Base-by-base conservation (phyloP, 2,797 vertebrate species). In the Tarsius wallacei region DNA sequence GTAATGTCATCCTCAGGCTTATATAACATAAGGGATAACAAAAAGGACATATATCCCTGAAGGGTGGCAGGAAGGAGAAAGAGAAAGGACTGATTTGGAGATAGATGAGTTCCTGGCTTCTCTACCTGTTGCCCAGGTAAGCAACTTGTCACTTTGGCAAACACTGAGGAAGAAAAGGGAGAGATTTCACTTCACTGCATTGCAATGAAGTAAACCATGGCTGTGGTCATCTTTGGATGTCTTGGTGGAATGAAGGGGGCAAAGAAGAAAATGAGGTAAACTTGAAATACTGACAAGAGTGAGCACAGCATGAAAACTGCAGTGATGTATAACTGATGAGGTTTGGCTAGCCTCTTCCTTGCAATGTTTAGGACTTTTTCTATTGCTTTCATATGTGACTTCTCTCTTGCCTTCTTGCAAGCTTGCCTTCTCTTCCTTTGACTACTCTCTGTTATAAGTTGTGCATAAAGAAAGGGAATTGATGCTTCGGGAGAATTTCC, bases 381-480 rank as follows among this genome's bases (percentile, higher is more conserved):
- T 47, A 77, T 61, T 86, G 66, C 19, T 73, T 94, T 93, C 59
- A 89, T 42, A 1, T 78, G n/a, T 63, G 28, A 82, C 63, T 31
- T 90, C 9, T 64, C 22, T 19, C 51, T 86, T 94, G 57, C 21
- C 74, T 77, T 51, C n/a, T 9, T 47, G 2, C 10, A 64, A 94
- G 26, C 3, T 83, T 21, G 6, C 59, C n/a, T 55, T 70, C 53
- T 88, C 83, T 86, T 61, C 83, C 36, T 87, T 61, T 66, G 36
- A 86, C 51, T 57, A 47, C 12, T 36, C 4, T 81, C 24, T 83
- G 33, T 49, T 96, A 28, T 57, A 33, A 33, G 1, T 63, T 47
- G n/a, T 76, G 19, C 21, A 55, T 83, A 83, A 84, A 93, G 24
- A 86, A 91, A 86, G 80, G 47, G 42, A 86, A 87, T 70, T 33